These are phyloP conservation scores for Gephyroberyx darwinii DNA, from an alignment of 2,797 vertebrate genomes.

Conservation along the genomic window DNA sequence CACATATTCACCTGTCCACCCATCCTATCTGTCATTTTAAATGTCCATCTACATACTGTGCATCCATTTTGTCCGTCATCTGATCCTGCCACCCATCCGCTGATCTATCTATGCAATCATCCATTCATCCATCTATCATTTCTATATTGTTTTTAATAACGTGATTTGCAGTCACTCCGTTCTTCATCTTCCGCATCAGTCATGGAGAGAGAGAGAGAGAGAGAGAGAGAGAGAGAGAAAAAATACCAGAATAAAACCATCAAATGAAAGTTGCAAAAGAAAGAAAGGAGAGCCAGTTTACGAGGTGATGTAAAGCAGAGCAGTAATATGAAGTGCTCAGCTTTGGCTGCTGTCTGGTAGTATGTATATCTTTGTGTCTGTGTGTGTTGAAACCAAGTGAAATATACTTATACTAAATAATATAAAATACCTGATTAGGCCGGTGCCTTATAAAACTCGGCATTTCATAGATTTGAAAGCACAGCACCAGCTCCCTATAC, in stretches of 20 bases:
- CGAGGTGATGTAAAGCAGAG: constrained; percentile 1
- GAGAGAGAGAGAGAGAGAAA: no score
- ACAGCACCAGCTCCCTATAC: constrained; percentile 24
- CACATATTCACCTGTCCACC: background rate
- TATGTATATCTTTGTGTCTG: background rate
- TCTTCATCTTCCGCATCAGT: background rate
- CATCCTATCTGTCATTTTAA: constrained; percentile 12
- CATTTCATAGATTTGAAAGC: constrained; percentile 39
- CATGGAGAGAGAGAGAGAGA: background rate
- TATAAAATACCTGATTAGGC: constrained; percentile 56
- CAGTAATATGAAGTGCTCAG: constrained; percentile 23
- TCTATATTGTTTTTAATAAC: background rate
- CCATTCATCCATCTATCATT: background rate
- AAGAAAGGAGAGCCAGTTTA: background rate
- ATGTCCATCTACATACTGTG: background rate
- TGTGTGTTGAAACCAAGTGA: constrained; percentile 38
- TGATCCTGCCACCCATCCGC: background rate
- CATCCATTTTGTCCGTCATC: background rate
- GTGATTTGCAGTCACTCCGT: background rate
- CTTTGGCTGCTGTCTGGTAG: constrained; percentile 14
- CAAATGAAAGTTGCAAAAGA: background rate
- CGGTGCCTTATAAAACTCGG: constrained; percentile 46
- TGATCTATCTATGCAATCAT: no score
- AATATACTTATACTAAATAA: constrained; percentile 3
- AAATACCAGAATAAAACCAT: no score